Base-by-base conservation (phyloP, 2,113 vertebrate species). In the Ranitomeya imitator region DNA sequence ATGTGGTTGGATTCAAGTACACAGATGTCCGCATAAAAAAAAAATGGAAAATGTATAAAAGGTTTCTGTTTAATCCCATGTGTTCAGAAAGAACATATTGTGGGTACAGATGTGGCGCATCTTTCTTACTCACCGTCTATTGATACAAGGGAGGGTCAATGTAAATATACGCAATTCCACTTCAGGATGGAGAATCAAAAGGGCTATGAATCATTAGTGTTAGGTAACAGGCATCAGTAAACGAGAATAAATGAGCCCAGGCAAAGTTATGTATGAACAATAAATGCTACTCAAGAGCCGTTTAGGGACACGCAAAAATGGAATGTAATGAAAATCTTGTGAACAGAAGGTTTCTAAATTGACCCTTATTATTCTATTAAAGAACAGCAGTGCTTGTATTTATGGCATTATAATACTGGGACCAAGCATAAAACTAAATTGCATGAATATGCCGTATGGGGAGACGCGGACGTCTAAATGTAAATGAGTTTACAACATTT, bases 1-100 rank as follows among this genome's bases (percentile, higher is more conserved):
- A 79, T 86, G 85, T 79, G 85, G 85, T 86, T 86, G 74, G 74
- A 54, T 86, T 60, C 85, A 63, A 63, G 71, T 65, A 79, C 71
- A 65, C 73, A 86, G 59, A 78, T 78, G 74, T 79, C 59, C 31
- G 57, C 74, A 65, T 65, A 59, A 86, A 65, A 80, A 65, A 80
- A 55, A 86, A 76, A 59, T 19, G 11, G 65, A 9, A 14, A 77
- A 63, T n/a, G 61, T 78, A 52, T 10, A 86, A 86, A 86, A 78
- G 74, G 31, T 54, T 31, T 65, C 21, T 86, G 57, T 54, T 86
- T 12, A 86, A 86, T 77, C 21, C 85, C 85, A 86, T 79, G 74
- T 86, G 85, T 78, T 65, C 4, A 26, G 19, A 12, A 52, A 67
- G 76, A 63, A 11, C 60, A 65, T 73, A 85, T 74, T 74, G 84